Evolutionary conservation across 1,140 invertebrate genomes (phyloP).

Genomic region (Scylla paramamosain): DNA sequence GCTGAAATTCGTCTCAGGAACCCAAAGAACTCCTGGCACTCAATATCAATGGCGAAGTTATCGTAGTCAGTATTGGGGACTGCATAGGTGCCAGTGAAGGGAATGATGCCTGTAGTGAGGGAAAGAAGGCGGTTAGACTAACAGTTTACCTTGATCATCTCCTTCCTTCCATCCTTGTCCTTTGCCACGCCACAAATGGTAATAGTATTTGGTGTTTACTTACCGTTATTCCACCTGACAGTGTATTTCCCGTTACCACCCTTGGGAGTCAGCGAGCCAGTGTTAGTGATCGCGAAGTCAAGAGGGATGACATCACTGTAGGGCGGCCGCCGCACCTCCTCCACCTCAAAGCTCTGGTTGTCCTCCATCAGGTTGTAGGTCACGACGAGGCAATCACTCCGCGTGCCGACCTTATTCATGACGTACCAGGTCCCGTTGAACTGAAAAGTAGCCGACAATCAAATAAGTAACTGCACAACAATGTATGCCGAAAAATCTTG

Average conservation of each 20-base stretch:
- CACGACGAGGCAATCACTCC: neutral
- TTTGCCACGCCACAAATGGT: no score
- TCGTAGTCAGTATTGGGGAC: neutral
- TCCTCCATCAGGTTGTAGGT: neutral
- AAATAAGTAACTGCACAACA: no score
- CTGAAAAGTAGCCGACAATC: neutral
- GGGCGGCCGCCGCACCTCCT: slow-evolving; percentile 11
- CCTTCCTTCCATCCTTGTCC: no score
- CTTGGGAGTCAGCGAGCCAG: neutral
- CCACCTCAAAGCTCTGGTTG: neutral
- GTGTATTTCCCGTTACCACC: neutral
- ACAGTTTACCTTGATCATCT: no score
- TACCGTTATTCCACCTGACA: neutral
- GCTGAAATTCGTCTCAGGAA: neutral
- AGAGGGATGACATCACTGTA: neutral
- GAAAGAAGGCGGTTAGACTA: neutral
- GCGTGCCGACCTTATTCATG: neutral
- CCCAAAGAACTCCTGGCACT: neutral
- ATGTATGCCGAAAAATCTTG: no score
- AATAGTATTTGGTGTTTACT: neutral
- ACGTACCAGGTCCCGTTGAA: slow-evolving; percentile 54
- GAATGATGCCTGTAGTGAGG: neutral
- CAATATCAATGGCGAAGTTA: neutral
- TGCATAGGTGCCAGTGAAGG: neutral
- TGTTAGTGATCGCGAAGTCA: neutral